phyloP scores from a whole-genome alignment of 1,140 invertebrate genomes.

The Heterodera carotae region DNA sequence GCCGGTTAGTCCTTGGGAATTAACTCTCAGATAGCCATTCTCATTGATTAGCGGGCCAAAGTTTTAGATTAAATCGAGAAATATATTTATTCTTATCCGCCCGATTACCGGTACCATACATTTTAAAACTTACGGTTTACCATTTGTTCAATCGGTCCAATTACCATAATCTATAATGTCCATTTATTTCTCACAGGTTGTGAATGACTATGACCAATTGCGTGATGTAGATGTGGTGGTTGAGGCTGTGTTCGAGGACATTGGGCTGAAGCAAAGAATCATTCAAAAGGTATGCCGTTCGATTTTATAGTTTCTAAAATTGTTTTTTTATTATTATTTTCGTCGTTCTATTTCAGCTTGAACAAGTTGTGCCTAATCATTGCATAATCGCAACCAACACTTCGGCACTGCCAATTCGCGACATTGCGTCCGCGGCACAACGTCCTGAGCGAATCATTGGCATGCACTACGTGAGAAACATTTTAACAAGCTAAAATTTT shows the following conservation, averaged over 20 bases:
- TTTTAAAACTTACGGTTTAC: no score
- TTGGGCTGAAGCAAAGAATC: slow-evolving; percentile 92
- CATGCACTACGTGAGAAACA: slow-evolving; percentile 82
- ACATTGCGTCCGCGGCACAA: slow-evolving; percentile 87
- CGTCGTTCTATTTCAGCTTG: slow-evolving; percentile 50
- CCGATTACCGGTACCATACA: no score
- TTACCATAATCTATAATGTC: no score
- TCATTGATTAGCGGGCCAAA: no score
- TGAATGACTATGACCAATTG: slow-evolving; percentile 80
- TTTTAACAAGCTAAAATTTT: neutral
- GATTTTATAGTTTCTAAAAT: slow-evolving; percentile 1
- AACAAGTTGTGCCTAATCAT: slow-evolving; percentile 76
- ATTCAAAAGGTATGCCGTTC: slow-evolving; percentile 83
- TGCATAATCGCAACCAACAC: slow-evolving; percentile 97
- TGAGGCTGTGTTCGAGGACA: slow-evolving; percentile 97
- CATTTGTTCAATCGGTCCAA: slow-evolving; percentile 74
- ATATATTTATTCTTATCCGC: no score
- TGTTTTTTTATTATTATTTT: no score
- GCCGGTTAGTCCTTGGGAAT: slow-evolving; percentile 68
- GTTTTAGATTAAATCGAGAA: no score
- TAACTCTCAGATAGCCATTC: no score
- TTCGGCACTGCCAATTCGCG: slow-evolving; percentile 90
- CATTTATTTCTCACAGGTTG: slow-evolving; percentile 80
- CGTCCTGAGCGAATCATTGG: slow-evolving; percentile 88
- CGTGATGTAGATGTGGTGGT: slow-evolving; percentile 89